Evolutionary conservation across 2,113 vertebrate genomes (phyloP), one percentile per base, ranked within the genome.

Genomic region (Corythornis cristatus): DNA sequence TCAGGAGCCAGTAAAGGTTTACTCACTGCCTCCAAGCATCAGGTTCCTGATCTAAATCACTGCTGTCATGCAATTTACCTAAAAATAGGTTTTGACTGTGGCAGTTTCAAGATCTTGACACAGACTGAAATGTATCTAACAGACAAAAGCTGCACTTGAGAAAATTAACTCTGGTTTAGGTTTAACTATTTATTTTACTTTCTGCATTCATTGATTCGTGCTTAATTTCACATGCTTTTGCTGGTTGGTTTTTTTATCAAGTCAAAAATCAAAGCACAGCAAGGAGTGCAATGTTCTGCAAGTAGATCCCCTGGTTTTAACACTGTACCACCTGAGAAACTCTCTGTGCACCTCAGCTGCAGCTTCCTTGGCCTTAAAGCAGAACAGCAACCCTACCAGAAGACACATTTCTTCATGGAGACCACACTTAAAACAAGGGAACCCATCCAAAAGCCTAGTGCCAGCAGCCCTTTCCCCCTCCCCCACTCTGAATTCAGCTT

Each of bases 261-360:
- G 35, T 45, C 60, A 84, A 75, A 93, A 80, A 84, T 22, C 26
- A 60, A 80, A 75, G 45, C 19, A 54, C 14, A 56, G 29, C 12
- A 54, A 56, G 26, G 11, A 82, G 7, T 6, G 4, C 10, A 46
- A 35, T 4, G 4, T 43, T 61, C 33, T 0, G 3, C 23, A 61
- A 35, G 16, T 0, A 84, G 26, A 10, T 2, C 9, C 7, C 17
- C 29, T 1, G 0, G 12, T 72, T 76, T 33, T 33, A 46, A 64
- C 0, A 0, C 33, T 22, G 10, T 3, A 62, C 6, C 23, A n/a
- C 5, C 2, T 6, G 22, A 12, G n/a, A 85, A 71, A 68, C 15
- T 4, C 19, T 80, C 40, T 7, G 4, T 23, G 23, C 16, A 51
- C 9, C 14, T 26, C 40, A 60, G 15, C 12, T 9, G 9, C 35